phyloP scores from a whole-genome alignment of 2,888 invertebrate species.

The Epistrophella euchroma region DNA sequence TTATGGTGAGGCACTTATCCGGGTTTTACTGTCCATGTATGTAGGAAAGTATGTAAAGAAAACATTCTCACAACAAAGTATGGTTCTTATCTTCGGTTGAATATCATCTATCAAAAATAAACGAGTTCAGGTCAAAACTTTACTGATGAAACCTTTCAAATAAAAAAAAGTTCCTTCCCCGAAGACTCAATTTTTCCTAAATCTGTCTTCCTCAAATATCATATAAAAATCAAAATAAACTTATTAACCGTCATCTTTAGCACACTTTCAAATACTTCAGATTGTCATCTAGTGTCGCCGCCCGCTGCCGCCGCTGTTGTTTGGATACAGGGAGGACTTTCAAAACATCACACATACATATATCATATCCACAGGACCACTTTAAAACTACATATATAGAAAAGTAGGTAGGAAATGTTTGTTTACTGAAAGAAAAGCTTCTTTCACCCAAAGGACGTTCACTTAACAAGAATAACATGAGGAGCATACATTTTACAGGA shows the following conservation, averaged over 20 bases:
- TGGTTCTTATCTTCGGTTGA: too few species aligned
- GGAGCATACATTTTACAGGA: background rate
- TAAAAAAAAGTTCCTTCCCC: background rate
- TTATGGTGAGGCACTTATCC: too few species aligned
- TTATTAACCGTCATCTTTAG: background rate
- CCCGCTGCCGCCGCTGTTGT: background rate
- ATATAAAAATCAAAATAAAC: conserved; percentile 1
- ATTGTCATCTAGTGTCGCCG: background rate
- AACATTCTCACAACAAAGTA: too few species aligned
- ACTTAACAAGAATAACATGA: conserved; percentile 7
- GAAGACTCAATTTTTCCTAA: background rate
- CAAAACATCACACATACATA: background rate
- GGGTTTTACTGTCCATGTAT: too few species aligned
- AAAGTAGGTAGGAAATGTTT: background rate
- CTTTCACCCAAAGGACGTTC: background rate
- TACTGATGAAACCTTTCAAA: background rate
- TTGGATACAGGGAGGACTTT: background rate
- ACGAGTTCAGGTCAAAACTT: too few species aligned
- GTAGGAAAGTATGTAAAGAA: too few species aligned
- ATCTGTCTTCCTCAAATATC: background rate
- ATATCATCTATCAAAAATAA: too few species aligned
- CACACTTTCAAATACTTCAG: background rate
- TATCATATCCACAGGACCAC: background rate
- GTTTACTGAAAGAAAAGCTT: background rate
- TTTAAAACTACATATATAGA: background rate